Evolutionary conservation across 1,140 invertebrate genomes (phyloP).

Genomic region (Diorhabda elongata): DNA sequence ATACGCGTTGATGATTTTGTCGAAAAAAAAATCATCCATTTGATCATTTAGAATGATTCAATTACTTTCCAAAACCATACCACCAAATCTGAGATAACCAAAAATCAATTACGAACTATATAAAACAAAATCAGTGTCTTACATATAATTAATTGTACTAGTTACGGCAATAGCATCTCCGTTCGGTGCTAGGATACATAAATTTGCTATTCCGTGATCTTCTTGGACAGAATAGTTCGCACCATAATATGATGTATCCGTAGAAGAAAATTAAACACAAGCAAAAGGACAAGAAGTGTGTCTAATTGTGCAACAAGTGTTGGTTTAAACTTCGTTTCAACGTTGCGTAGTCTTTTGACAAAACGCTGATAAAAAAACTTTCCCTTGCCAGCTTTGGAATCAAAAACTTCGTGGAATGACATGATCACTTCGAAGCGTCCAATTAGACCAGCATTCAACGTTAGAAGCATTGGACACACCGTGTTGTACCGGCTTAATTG

Average conservation of each 20-base stretch:
- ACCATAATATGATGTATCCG: slow-evolving; percentile 66
- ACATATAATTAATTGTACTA: slow-evolving; percentile 89
- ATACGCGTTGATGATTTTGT: slow-evolving; percentile 71
- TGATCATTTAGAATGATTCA: slow-evolving; percentile 90
- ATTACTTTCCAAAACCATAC: slow-evolving; percentile 64
- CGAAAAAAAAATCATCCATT: slow-evolving; percentile 93
- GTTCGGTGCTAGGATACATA: slow-evolving; percentile 77
- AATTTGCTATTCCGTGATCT: slow-evolving; percentile 86
- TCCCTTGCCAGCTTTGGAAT: too few relatives aligned
- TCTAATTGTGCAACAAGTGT: too few relatives aligned
- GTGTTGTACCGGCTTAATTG: too few relatives aligned
- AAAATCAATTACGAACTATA: neutral
- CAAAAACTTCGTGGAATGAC: too few relatives aligned
- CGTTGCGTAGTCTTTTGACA: too few relatives aligned
- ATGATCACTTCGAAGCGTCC: too few relatives aligned
- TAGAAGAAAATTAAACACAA: too few relatives aligned
- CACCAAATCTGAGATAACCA: slow-evolving; percentile 60
- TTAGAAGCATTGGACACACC: too few relatives aligned
- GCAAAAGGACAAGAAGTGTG: too few relatives aligned
- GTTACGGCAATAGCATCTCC: slow-evolving; percentile 93
- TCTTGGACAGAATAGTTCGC: slow-evolving; percentile 54
- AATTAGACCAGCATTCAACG: too few relatives aligned
- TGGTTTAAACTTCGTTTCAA: too few relatives aligned
- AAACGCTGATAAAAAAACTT: too few relatives aligned
- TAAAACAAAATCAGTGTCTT: slow-evolving; percentile 39